These are phyloP conservation scores for Saccostrea glomerata DNA, from an alignment of 1,140 invertebrate genomes.

Conservation along the genomic window DNA sequence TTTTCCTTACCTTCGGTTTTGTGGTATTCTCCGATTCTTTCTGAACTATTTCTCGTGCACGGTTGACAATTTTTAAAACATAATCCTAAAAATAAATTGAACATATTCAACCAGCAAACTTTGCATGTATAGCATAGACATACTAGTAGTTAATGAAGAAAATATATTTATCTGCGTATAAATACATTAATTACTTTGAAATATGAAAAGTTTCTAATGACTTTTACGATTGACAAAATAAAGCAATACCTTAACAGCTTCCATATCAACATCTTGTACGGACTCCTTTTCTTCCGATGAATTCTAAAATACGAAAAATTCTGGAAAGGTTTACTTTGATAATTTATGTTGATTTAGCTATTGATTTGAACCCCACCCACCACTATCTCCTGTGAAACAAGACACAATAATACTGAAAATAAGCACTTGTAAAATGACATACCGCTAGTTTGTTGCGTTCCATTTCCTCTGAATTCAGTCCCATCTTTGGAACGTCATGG, in stretches of 20 bases:
- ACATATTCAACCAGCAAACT: no score
- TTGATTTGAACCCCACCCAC: no score
- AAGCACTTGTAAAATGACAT: not conserved
- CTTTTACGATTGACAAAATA: not conserved
- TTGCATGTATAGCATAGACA: no score
- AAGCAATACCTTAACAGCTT: not conserved
- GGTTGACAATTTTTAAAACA: conserved; percentile 4
- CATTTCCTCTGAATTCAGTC: not conserved
- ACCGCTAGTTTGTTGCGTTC: not conserved
- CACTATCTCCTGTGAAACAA: no score
- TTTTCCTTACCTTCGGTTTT: not conserved
- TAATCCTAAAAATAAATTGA: conserved; percentile 9
- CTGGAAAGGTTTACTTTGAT: not conserved
- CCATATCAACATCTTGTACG: not conserved
- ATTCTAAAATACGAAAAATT: not conserved
- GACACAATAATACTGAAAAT: no score
- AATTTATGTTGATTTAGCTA: no score
- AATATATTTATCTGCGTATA: no score
- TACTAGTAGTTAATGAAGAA: no score
- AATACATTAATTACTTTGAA: not conserved
- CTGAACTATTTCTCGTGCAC: conserved; percentile 9
- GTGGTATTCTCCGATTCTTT: not conserved
- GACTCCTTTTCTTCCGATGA: not conserved
- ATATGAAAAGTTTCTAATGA: not conserved
- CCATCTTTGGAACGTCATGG: not conserved